Base-by-base conservation (phyloP, 64 coral and sea anemone genomes). In the Hydrozoanthus tunicans region DNA sequence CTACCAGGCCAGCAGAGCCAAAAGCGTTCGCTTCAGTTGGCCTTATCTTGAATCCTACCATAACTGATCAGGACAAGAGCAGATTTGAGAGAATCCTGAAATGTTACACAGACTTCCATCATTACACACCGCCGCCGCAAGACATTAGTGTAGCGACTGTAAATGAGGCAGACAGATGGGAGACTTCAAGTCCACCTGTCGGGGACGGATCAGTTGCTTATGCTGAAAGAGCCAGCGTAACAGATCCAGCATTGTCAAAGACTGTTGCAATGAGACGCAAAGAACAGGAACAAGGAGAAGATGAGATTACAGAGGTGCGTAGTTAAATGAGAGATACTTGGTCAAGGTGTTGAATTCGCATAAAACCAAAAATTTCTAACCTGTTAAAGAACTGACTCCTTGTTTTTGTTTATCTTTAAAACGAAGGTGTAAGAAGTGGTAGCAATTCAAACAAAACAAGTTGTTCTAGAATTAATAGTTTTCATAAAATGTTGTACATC, bases 11-110 rank as follows among this genome's bases (percentile, higher is more conserved):
- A 61, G 73, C 43, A 0, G 82, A 94, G 11, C 86, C 88, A 12
- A 85, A 55, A 86, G 92, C 89, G 3, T 98, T 98, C 69, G 91
- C 96, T 20, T 95, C 96, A 20, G 96, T 98, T 43, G 96, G 96
- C 2, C 52, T 98, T 7, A 95, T 98, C 57, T 73, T 98, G 13
- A 93, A 93, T 59, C 91, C 91, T 27, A 90, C 91, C 15, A 92
- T 95, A 69, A 91, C 82, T 11, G 67, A 83, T 9, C 75, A 76
- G 43, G 91, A 95, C 52, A 55, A 91, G 62, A 91, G 77, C 20
- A 86, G 96, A 12, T 98, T 98, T 95, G 96, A 98, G 26, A 81
- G 94, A 65, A 95, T 95, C 85, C 80, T 98, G 7, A 93, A 93
- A 60, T 98, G 96, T 25, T 98, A 98, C 58, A 80, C 96, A 81